Base-by-base conservation (phyloP, 2,888 invertebrate genomes). In the Caenorhabditis parvicauda region DNA sequence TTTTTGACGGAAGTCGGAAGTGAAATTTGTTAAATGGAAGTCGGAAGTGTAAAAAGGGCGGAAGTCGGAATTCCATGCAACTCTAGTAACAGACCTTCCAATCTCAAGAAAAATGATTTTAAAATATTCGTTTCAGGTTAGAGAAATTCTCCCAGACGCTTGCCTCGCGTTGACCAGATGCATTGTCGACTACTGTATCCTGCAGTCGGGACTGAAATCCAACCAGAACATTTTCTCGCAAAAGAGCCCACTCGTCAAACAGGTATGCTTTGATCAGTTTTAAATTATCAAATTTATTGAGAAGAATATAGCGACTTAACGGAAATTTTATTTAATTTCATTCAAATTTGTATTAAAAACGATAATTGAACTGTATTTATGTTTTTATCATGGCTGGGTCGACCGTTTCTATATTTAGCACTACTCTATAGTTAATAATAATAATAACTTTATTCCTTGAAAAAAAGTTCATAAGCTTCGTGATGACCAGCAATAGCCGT, bases 151-250 rank as follows among this genome's bases (percentile, higher is more conserved):
- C 27, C 77, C 77, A 9, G 77, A 79, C 43, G 43, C 73, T 28
- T 75, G 73, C 54, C 53, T 71, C 27, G 61, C 60, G n/a, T 47
- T 76, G 39, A 79, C 77, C 74, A 63, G 67, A 42, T 55, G 69
- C 17, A 43, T 79, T 5, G 79, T 75, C 9, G 65, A 63, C 29
- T 47, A 55, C 27, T 49, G 54, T n/a, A 51, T 62, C 17, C 54
- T 54, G 7, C 53, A 56, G 42, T 56, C 61, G 21, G 54, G 53
- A 3, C 35, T 29, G 12, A 47, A 35, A 17, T 42, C 59, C 41
- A 12, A 25, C 27, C 35, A 25, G 1, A 56, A 55, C 2, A 47
- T 62, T 9, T 62, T 62, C 37, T 51, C 58, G 1, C 42, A 57
- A 39, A 49, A 48, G 41, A 62, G 58, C 45, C 38, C 37, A 39